Evolutionary conservation across 2,888 invertebrate genomes (phyloP), one percentile per base, ranked within the genome.

Genomic region (Candidula unifasciata): DNA sequence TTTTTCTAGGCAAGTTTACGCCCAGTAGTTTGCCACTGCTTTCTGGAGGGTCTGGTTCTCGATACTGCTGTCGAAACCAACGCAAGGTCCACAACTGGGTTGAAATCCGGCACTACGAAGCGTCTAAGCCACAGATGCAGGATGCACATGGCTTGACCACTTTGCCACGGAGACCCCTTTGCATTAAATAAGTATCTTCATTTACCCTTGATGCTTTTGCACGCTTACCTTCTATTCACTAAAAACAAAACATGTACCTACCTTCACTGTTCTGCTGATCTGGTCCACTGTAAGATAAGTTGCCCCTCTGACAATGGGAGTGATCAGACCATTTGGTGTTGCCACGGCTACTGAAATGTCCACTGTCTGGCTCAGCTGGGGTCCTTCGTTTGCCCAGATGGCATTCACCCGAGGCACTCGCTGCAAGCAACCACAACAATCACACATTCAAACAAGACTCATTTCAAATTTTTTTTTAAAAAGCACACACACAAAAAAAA

Each of bases 341-440:
- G 97, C 97, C 21, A 99, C 99, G 3, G 99, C 99, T 82, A 99
- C 97, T 89, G 97, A 97, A 3, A 99, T 97, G 93, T 99, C 99
- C 13, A 98, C 99, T 68, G 88, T 89, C 16, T 94, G 94, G 5
- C 94, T 93, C 84, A 92, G 88, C 93, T 93, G 89, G 18, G 88
- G 84, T 0, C 85, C 88, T 18, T 92, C 92, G n/a, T 88, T 90
- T 37, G 88, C 86, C 91, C 92, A 93, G 27, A 91, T 89, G 18
- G 93, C 92, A 87, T 95, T 94, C 57, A 94, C 91, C 85, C 91
- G 60, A 52, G 85, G 85, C n/a, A 77, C 77, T 10, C 85, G 16
- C 85, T 85, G 60, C 24, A 13, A 69, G 60, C 0, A 66, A 27
- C n/a, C 8, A 79, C 13, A 30, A 80, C 18, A 60, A 60, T 24